Conservation (phyloP, 2,113 vertebrate species). For the Gracilinanus agilis region DNA sequence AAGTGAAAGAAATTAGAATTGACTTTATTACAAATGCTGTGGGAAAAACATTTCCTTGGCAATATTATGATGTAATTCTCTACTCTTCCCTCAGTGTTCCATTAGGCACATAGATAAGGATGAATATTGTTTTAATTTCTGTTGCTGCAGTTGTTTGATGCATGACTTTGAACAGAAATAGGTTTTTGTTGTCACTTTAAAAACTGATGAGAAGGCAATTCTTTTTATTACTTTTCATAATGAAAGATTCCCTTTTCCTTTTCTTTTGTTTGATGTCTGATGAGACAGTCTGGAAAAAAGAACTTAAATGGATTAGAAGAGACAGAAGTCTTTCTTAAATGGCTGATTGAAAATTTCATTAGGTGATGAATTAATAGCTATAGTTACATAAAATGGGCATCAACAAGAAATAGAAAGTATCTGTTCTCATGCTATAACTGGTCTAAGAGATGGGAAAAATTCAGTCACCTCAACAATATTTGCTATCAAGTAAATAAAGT, state of each 20-base stretch:
- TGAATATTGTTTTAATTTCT: background rate
- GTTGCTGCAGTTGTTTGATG: background rate
- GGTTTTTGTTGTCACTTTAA: background rate
- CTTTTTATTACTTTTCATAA: background rate
- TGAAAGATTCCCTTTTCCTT: background rate
- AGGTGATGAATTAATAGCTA: rapidly evolving
- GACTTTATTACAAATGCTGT: background rate
- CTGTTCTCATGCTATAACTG: background rate
- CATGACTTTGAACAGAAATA: background rate
- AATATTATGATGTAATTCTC: background rate
- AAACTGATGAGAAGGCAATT: background rate
- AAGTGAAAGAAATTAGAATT: background rate
- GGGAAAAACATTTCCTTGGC: background rate
- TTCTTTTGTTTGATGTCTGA: background rate
- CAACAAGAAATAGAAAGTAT: background rate
- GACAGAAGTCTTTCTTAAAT: background rate
- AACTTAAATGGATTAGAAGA: background rate
- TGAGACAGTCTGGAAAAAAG: background rate
- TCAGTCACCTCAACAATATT: constrained; percentile 26
- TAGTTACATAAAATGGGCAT: background rate
- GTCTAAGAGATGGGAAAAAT: background rate
- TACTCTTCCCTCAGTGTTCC: background rate
- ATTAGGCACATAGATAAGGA: background rate
- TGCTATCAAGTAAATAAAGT: constrained; percentile 14
- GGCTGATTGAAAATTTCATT: background rate